These are phyloP conservation scores for Pyrgus malvae DNA, from an alignment of 2,888 invertebrate genomes.

Conservation along the genomic window DNA sequence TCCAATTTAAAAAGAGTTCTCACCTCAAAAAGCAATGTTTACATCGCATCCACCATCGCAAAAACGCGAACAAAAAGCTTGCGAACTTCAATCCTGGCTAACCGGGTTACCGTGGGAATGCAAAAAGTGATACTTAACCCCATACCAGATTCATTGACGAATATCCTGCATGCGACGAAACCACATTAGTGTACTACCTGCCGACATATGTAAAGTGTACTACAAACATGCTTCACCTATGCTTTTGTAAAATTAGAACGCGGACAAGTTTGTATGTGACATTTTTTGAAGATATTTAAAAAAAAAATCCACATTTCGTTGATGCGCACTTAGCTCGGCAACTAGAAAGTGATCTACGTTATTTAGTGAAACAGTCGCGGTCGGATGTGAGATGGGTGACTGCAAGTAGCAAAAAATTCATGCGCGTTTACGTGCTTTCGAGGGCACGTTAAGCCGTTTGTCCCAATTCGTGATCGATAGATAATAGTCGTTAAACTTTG, in stretches of 20 bases:
- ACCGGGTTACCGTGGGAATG: conserved; percentile 64
- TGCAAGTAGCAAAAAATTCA: no score
- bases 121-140: conserved; percentile 59
- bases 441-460: no score
- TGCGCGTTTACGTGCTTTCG: no score
- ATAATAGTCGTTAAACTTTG: no score
- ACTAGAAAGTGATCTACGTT: no score
- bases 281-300: no score
- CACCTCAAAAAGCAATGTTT: conserved; percentile 13
- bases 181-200: conserved; percentile 72
- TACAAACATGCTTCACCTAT: conserved; percentile 11
- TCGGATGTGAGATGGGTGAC: no score
- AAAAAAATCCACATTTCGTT: no score
- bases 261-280: not conserved
- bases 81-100: conserved; percentile 48
- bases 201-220: conserved; percentile 39
- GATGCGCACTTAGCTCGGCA: no score
- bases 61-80: conserved; percentile 20
- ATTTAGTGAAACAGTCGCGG: no score
- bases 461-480: no score
- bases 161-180: conserved; percentile 78
- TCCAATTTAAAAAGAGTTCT: not conserved
- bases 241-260: not conserved
- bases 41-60: conserved; percentile 14
- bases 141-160: conserved; percentile 68